These are phyloP conservation scores for Bubo blakistoni DNA, from an alignment of 2,113 vertebrate genomes.

Conservation along the genomic window DNA sequence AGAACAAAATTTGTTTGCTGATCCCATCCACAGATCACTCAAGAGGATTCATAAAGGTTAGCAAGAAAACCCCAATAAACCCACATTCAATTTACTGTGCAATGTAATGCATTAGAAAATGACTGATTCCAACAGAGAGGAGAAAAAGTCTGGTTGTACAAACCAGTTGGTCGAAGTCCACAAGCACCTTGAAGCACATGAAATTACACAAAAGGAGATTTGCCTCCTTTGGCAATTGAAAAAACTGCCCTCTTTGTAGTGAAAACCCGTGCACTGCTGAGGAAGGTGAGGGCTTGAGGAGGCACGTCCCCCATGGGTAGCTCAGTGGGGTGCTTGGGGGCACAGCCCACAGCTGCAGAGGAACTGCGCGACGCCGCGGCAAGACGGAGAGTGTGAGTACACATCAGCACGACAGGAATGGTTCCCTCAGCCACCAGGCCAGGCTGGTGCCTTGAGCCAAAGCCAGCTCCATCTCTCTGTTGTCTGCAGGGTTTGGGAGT, in stretches of 20 bases:
- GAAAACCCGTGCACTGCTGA: background rate
- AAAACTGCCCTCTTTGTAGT: background rate
- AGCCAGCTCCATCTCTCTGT: background rate
- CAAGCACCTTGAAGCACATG: background rate
- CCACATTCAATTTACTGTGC: background rate
- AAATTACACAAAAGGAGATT: background rate
- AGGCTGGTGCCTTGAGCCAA: background rate
- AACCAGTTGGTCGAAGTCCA: background rate
- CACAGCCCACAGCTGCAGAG: background rate
- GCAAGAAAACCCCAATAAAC: background rate
- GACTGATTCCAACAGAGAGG: background rate
- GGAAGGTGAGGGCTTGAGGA: background rate
- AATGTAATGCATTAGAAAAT: slow-evolving; percentile 12
- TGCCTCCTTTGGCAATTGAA: background rate
- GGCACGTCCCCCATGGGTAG: fast-evolving
- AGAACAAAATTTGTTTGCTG: slow-evolving; percentile 58
- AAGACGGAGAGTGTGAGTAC: fast-evolving
- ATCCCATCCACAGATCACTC: slow-evolving; percentile 58
- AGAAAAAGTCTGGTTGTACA: background rate
- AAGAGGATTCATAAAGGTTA: slow-evolving; percentile 43
- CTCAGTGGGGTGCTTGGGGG: fast-evolving
- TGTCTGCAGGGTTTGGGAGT: fast-evolving
- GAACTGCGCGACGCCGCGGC: fast-evolving
- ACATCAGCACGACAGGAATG: fast-evolving
- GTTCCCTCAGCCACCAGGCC: too few relatives aligned